These are phyloP conservation scores for Acropora tenuis DNA, from an alignment of 64 coral and sea anemone genomes.

Conservation along the genomic window DNA sequence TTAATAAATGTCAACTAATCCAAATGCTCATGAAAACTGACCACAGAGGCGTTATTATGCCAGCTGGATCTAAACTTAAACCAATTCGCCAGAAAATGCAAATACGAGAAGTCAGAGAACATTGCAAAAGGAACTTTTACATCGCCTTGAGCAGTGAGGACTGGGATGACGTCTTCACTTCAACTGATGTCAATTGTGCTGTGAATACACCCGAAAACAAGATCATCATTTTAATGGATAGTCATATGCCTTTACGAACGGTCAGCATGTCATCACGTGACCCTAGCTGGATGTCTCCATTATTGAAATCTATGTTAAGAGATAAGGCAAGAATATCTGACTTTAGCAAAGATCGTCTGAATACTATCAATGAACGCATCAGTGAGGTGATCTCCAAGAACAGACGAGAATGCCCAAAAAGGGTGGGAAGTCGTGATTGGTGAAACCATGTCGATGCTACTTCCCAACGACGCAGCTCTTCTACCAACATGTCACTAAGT, in stretches of 20 bases:
- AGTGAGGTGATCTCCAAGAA: constrained; percentile 52
- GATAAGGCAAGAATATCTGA: constrained; percentile 26
- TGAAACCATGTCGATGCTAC: constrained; percentile 57
- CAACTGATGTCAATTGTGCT: constrained; percentile 29
- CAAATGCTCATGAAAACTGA: too few relatives aligned
- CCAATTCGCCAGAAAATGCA: neutral
- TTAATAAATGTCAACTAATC: too few relatives aligned
- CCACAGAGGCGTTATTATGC: too few relatives aligned
- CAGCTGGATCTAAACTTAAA: too few relatives aligned
- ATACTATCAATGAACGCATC: constrained; percentile 23
- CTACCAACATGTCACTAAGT: constrained; percentile 6
- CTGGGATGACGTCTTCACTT: constrained; percentile 28
- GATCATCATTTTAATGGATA: constrained; percentile 44
- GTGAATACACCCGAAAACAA: constrained; percentile 35
- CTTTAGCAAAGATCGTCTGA: constrained; percentile 30
- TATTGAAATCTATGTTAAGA: constrained; percentile 47
- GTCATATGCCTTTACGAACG: constrained; percentile 47
- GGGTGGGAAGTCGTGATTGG: constrained; percentile 29
- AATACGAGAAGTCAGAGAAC: too few relatives aligned
- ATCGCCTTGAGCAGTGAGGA: too few relatives aligned
- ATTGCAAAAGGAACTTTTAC: too few relatives aligned
- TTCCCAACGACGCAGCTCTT: constrained; percentile 19
- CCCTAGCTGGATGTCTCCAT: constrained; percentile 4
- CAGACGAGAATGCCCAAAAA: constrained; percentile 22
- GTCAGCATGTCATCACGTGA: constrained; percentile 61